Percentiles rank a stretch among this genome's conserved stretches.
These are phyloP conservation scores for Luscinia megarhynchos DNA, from an alignment of 2,797 vertebrate genomes.

Conservation along the genomic window DNA sequence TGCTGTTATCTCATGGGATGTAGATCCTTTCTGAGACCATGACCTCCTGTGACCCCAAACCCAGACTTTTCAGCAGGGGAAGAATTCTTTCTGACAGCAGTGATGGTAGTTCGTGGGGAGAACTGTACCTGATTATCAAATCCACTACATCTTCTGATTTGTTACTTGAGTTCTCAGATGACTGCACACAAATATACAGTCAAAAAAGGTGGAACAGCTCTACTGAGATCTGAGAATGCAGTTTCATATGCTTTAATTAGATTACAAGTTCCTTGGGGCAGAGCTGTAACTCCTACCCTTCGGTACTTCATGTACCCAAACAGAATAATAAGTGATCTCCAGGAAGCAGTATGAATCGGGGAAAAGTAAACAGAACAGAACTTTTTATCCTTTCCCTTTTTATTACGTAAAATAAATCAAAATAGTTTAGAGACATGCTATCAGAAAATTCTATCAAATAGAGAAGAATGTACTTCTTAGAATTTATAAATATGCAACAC, in stretches of 20 bases:
- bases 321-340: constrained; percentile 10
- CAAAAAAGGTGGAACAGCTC: constrained; percentile 45
- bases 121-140: background rate
- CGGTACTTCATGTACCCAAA: background rate
- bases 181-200: constrained; percentile 14
- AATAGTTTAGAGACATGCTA: constrained; percentile 1
- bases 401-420: constrained; percentile 22
- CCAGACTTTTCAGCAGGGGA: background rate
- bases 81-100: background rate
- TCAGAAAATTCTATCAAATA: constrained; percentile 16
- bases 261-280: constrained; percentile 51
- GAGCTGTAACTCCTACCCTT: constrained; percentile 14
- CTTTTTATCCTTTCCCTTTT: constrained; percentile 15
- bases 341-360: background rate
- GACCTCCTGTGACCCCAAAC: background rate
- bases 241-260: constrained; percentile 51
- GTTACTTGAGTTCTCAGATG: background rate
- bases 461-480: background rate
- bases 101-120: background rate
- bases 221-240: constrained; percentile 38
- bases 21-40: background rate
- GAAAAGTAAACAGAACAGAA: constrained; percentile 27
- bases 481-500: background rate
- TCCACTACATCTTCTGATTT: background rate
- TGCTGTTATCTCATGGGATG: background rate